Percentiles rank a stretch among this genome's conserved stretches.
These are phyloP conservation scores for Anas flavirostris DNA, from an alignment of 2,797 vertebrate genomes.

Conservation along the genomic window DNA sequence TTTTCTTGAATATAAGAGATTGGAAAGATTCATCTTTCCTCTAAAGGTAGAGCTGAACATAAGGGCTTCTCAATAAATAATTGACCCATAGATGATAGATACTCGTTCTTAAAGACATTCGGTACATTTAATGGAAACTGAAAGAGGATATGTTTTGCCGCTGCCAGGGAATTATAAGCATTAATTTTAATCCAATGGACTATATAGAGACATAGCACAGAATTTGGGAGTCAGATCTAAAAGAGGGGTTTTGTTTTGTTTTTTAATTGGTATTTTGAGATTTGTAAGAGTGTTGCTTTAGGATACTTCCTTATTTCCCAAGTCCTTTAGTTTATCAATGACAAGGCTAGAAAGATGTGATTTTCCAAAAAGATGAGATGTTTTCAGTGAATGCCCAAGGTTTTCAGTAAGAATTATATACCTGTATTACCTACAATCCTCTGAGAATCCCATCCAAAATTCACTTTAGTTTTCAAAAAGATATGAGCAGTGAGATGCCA, in stretches of 20 bases:
- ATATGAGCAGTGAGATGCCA: neutral
- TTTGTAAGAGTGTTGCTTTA: conserved; percentile 41
- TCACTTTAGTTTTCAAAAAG: neutral
- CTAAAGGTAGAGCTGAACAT: neutral
- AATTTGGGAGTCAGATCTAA: neutral
- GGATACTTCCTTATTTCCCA: neutral
- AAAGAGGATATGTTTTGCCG: neutral
- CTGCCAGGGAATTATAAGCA: neutral
- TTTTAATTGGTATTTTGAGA: conserved; percentile 32
- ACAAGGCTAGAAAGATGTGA: neutral
- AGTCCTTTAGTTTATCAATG: neutral
- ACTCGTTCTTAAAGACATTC: neutral
- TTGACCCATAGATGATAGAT: neutral
- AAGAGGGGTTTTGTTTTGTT: neutral
- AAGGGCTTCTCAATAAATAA: neutral
- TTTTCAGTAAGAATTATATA: neutral
- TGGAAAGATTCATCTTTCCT: neutral
- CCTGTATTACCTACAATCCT: neutral
- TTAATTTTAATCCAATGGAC: neutral
- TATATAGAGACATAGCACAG: neutral
- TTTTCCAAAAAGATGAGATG: neutral
- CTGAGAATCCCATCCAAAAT: neutral
- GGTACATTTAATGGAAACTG: neutral
- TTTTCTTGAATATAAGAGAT: neutral
- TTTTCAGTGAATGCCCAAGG: neutral